Base-by-base conservation (phyloP, 2,888 invertebrate genomes). In the Megamerina dolium region DNA sequence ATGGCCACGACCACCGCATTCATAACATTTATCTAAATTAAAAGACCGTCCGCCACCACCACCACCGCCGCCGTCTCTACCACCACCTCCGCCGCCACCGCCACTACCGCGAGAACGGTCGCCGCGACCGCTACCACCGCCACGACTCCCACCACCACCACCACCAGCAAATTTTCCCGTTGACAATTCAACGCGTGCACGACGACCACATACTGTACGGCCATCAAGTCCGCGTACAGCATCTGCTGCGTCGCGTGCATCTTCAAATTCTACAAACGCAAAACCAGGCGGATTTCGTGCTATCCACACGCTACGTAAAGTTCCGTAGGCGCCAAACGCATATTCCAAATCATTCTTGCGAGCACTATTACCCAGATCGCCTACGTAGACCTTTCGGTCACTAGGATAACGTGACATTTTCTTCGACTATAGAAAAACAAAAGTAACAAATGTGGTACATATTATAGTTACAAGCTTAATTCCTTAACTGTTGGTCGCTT, bases 371-470 rank as follows among this genome's bases (percentile, higher is more conserved):
- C 94, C 93, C 64, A 96, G 78, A 75, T 95, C 94, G 41, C 95
- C 96, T 18, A 96, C 92, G 72, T 95, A 96, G 35, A 95, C 87
- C 73, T 95, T 95, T 64, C 92, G 90, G 73, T 93, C 93, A 43
- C 81, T 80, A 54, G 85, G 83, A 65, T 86, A 55, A 31, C 55
- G 51, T 43, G 55, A 55, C 55, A 55, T 55, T 51, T 54, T 54
- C 37, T 55, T 55, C 32, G 54, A 54, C 55, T 55, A 36, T 21
- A 48, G 43, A 37, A 34, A 33, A 45, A 40, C 40, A n/a, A n/a
- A n/a, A n/a, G n/a, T n/a, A n/a, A n/a, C n/a, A n/a, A n/a, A n/a
- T n/a, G n/a, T n/a, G n/a, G n/a, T n/a, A n/a, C n/a, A n/a, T n/a
- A n/a, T n/a, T n/a, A n/a, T n/a, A n/a, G n/a, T n/a, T n/a, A n/a